Base-by-base conservation (phyloP, 2,113 vertebrate genomes). In the Syngnathus floridae region DNA sequence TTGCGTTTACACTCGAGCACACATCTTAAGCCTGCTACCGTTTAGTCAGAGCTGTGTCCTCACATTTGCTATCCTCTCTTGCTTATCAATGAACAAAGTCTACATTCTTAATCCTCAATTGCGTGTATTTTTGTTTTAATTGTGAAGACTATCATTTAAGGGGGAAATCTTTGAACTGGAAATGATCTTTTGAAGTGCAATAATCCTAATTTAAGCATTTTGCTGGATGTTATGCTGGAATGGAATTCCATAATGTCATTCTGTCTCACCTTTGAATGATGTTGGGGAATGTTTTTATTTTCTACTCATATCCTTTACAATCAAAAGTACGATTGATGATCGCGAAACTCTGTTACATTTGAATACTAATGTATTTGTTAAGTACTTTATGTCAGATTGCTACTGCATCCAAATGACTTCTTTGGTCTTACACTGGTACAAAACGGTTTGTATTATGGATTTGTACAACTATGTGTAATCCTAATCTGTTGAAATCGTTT, bases 181-280 rank as follows among this genome's bases (percentile, higher is more conserved):
- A 54, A 60, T 70, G 26, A 62, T 67, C 0, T 61, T 64, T 77
- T 65, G 69, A 84, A 77, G 86, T 89, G 86, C 86, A 89, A 89
- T 87, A 80, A 79, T 82, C 59, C 51, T 51, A 58, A 54, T 38
- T 55, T 70, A 35, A 67, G 55, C 49, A 52, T 69, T 35, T 68
- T 69, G 52, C 62, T 78, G 79, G 66, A 60, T 65, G 48, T 71
- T 71, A 64, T 74, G 55, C 64, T 69, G 66, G 35, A 72, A 14
- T 70, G 66, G 41, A 66, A 66, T 72, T 43, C 40, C 57, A 56
- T 37, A 2, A 60, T 72, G 11, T 56, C 60, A 66, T 65, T 79
- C 46, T 9, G 71, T 62, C 49, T 64, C 43, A 21, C 70, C 49
- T 66, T 36, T 69, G 61, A 4, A 43, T 69, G 2, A 41, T 66